A percentile compares a stretch with the other conserved stretches of the same genome.
phyloP scores from a whole-genome alignment of 2,888 invertebrate genomes.

The Caenorhabditis zanzibari region DNA sequence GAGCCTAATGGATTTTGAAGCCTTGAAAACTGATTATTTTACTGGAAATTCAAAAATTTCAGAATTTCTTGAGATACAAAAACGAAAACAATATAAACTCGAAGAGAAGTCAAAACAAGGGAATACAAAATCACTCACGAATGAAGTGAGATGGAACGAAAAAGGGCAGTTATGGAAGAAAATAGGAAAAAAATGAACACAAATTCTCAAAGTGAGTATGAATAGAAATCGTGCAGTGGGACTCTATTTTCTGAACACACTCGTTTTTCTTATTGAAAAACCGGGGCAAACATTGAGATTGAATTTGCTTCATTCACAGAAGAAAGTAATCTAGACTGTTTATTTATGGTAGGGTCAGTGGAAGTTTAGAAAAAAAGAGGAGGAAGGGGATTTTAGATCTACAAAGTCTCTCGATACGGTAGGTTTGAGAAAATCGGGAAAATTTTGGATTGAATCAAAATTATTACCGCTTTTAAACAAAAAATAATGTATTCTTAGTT shows the following conservation, averaged over 20 bases:
- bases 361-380: background rate
- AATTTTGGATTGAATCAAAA: no score
- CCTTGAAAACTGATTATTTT: no score
- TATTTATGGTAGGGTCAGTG: background rate
- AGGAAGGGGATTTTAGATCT: no score
- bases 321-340: conserved; percentile 21
- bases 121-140: background rate
- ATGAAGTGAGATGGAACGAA: background rate
- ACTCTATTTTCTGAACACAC: background rate
- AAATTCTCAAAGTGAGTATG: background rate
- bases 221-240: conserved; percentile 9
- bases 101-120: background rate
- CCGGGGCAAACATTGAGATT: background rate
- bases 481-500: no score
- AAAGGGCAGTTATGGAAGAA: background rate
- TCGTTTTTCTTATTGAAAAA: background rate
- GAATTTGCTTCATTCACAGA: background rate
- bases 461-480: no score
- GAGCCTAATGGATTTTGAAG: no score
- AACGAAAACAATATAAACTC: no score
- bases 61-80: no score
- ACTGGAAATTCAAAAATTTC: background rate
- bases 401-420: no score
- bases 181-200: background rate
- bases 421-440: no score